Conservation (phyloP, 2,113 vertebrate species). For the Leiothrix lutea region DNA sequence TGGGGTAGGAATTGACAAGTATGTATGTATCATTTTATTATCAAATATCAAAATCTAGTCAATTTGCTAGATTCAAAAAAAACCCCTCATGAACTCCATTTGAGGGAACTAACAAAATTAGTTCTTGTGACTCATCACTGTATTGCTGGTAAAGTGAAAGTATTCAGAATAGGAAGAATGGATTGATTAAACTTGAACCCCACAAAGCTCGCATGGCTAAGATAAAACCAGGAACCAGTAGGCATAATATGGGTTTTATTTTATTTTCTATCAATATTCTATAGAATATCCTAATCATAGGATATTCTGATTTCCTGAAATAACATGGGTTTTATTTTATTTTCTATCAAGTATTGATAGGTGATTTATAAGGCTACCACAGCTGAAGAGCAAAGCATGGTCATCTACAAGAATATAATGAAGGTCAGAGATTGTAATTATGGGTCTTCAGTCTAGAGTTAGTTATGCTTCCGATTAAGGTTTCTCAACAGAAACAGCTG, state of each 20-base stretch:
- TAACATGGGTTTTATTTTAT: too few relatives aligned
- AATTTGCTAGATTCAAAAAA: neutral
- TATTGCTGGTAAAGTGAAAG: conserved; percentile 27
- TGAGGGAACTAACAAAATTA: conserved; percentile 48
- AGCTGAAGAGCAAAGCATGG: neutral
- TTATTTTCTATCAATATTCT: neutral
- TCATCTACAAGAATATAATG: neutral
- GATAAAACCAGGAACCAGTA: neutral
- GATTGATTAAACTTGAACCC: conserved; percentile 1
- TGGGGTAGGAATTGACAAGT: neutral
- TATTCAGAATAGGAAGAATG: conserved; percentile 41
- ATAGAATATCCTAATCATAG: too few relatives aligned
- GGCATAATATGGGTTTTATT: neutral
- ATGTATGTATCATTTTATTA: neutral
- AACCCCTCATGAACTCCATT: neutral
- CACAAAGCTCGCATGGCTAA: neutral
- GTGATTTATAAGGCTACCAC: neutral
- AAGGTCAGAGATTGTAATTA: neutral
- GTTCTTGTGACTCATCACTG: conserved; percentile 45
- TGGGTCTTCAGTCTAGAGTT: neutral
- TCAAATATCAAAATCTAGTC: neutral
- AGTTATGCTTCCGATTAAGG: neutral
- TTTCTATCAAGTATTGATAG: neutral
- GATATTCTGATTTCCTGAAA: too few relatives aligned
- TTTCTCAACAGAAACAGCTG: neutral